These are phyloP conservation scores for Leptobrachium ailaonicum DNA, from an alignment of 2,113 vertebrate species.

Conservation along the genomic window DNA sequence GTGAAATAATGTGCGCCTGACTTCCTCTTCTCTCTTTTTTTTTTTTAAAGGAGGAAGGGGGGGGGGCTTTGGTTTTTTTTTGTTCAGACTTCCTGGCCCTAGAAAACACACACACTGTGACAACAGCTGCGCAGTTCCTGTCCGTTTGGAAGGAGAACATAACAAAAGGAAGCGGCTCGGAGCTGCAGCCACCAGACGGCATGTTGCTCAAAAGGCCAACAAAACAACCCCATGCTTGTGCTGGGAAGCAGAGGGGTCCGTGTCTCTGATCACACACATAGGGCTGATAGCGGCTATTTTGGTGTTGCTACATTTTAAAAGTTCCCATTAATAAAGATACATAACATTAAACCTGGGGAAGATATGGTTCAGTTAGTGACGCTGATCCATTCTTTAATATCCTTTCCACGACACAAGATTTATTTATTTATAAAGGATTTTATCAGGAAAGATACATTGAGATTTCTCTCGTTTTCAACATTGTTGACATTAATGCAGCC, in stretches of 20 bases:
- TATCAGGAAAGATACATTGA: too few relatives aligned
- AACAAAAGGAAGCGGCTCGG: slow-evolving; percentile 33
- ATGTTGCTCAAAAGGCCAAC: neutral
- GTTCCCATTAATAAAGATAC: too few relatives aligned
- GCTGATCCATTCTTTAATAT: too few relatives aligned
- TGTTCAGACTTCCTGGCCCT: slow-evolving; percentile 40
- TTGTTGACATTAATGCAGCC: too few relatives aligned
- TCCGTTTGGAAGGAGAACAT: slow-evolving; percentile 13
- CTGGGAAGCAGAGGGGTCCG: neutral
- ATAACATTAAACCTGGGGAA: too few relatives aligned
- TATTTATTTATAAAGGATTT: too few relatives aligned
- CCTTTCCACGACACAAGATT: too few relatives aligned
- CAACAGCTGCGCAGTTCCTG: slow-evolving; percentile 45
- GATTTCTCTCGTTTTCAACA: too few relatives aligned
- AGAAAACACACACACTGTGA: slow-evolving; percentile 33
- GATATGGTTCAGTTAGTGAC: too few relatives aligned
- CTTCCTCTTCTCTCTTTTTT: slow-evolving; percentile 41
- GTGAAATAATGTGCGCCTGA: slow-evolving; percentile 14
- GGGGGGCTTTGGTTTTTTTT: slow-evolving; percentile 35
- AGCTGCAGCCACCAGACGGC: slow-evolving; percentile 4
- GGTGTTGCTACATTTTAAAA: too few relatives aligned
- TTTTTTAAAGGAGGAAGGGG: slow-evolving; percentile 15
- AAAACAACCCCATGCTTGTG: neutral
- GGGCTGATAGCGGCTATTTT: too few relatives aligned
- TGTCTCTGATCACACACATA: too few relatives aligned